These are phyloP conservation scores for Nomada lathburiana DNA, from an alignment of 2,888 invertebrate genomes.

Conservation along the genomic window DNA sequence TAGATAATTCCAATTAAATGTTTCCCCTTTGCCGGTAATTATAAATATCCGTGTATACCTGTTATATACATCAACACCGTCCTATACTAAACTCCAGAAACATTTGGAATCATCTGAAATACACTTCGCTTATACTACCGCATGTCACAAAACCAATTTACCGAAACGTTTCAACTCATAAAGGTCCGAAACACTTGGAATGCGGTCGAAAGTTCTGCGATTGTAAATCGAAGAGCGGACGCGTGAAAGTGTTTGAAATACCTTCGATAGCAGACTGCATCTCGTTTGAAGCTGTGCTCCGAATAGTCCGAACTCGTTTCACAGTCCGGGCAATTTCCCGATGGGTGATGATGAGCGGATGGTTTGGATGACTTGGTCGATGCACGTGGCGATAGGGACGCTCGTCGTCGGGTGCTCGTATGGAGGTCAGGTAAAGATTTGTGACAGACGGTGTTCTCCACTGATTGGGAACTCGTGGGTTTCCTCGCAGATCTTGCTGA, in stretches of 20 bases:
- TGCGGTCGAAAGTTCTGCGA: neutral
- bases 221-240: neutral
- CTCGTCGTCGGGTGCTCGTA: conserved; percentile 83
- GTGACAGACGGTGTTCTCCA: conserved; percentile 86
- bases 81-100: too few relatives aligned
- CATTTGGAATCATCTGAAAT: neutral
- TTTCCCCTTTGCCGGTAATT: too few relatives aligned
- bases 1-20: too few relatives aligned
- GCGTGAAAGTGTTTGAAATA: conserved; percentile 53
- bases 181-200: neutral
- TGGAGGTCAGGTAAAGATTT: conserved; percentile 93
- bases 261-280: conserved; percentile 81
- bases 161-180: neutral
- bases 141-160: too few relatives aligned
- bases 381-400: conserved; percentile 81
- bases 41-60: too few relatives aligned
- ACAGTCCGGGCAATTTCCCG: conserved; percentile 81
- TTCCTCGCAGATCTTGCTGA: conserved; percentile 76
- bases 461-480: conserved; percentile 77
- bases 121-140: neutral
- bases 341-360: conserved; percentile 74
- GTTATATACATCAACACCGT: too few relatives aligned
- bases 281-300: conserved; percentile 82
- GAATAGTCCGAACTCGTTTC: conserved; percentile 84
- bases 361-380: conserved; percentile 79